These are phyloP conservation scores for Cebus imitator DNA, from an alignment of 2,113 vertebrate genomes.

Conservation along the genomic window DNA sequence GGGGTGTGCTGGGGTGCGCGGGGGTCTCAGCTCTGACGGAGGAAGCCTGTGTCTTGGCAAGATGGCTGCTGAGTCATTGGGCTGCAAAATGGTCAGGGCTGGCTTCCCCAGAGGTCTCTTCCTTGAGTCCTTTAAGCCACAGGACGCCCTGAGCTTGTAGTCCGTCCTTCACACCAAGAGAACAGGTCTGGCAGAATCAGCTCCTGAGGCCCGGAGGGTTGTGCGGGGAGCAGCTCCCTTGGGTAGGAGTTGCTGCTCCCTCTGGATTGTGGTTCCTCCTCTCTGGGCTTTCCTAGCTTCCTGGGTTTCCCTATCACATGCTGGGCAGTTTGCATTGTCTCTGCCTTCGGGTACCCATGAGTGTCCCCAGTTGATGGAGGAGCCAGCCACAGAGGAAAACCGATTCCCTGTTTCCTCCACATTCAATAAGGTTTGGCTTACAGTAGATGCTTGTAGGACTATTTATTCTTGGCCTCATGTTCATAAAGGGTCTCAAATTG, in stretches of 20 bases:
- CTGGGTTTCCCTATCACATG: no score
- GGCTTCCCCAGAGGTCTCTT: not conserved
- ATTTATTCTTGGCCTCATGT: not conserved
- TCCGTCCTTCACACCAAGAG: not conserved
- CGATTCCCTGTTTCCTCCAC: not conserved
- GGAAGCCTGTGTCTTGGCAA: not conserved
- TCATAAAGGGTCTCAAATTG: not conserved
- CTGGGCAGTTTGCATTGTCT: not conserved
- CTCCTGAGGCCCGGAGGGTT: not conserved
- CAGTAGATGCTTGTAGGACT: not conserved
- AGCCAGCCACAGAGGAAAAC: not conserved
- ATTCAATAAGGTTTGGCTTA: no score
- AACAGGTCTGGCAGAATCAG: no score
- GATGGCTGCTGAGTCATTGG: not conserved
- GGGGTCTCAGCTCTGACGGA: not conserved
- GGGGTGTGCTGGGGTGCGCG: slow-evolving; percentile 66
- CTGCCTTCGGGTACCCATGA: not conserved
- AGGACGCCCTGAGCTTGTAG: not conserved
- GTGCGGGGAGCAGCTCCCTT: no score
- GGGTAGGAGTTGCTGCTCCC: not conserved
- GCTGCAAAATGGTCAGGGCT: not conserved
- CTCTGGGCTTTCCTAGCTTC: no score
- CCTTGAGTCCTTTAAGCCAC: not conserved
- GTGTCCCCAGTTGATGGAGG: not conserved
- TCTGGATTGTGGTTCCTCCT: not conserved